Evolutionary conservation across 2,888 invertebrate genomes (phyloP), one percentile per base, ranked within the genome.

Genomic region (Periphyllus acericola): DNA sequence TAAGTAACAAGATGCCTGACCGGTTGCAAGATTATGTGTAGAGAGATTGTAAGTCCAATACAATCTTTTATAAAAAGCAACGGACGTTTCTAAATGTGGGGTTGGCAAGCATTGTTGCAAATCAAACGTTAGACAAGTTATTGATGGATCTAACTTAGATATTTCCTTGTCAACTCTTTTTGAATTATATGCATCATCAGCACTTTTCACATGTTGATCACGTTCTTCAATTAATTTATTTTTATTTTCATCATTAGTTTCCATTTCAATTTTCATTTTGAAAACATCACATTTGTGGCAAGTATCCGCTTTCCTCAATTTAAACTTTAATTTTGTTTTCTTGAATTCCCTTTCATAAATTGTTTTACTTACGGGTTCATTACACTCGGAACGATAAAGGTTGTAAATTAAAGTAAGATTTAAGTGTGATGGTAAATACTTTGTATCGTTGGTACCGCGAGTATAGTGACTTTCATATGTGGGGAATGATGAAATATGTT

Each of bases 281-380:
- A 52, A 78, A 19, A 32, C 32, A 78, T 78, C 52, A 21, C 78
- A 78, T 55, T 78, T 78, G 36, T 78, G 32, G 52, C 78, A 55
- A 6, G 78, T 76, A 6, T 78, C 78, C 19, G 40, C 40, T 14
- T 40, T 75, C 0, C 8, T 25, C 5, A 75, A 34, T 25, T 74
- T 76, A 76, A 76, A 76, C 11, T 4, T 17, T 19, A 76, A 29
- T 46, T 76, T 76, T 5, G 46, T 76, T 17, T 14, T 76, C n/a
- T 76, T 76, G 36, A 76, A 76, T 76, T 76, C 19, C 29, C 2
- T 76, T 76, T 29, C 46, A 76, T 76, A 29, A 5, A 17, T 76
- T 17, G 75, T 40, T n/a, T 46, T 76, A 46, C 46, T n/a, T 29
- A 46, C 40, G n/a, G 46, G 75, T 46, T 76, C 19, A 29, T 14